Conservation (phyloP, 2,797 vertebrate species). For the Lindbergichthys nudifrons region DNA sequence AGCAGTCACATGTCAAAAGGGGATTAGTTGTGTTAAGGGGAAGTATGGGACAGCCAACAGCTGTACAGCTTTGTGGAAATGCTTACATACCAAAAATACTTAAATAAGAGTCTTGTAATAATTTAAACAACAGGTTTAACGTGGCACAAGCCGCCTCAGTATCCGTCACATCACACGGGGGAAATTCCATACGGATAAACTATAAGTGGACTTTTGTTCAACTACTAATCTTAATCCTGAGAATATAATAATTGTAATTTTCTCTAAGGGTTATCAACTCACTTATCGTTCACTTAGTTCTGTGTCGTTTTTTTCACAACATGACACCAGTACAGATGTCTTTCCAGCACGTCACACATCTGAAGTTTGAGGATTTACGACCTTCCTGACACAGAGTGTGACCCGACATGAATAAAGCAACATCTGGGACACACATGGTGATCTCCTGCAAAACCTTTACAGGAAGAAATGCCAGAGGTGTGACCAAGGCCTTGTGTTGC, state of each 20-base stretch:
- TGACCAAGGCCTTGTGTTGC: too few relatives aligned
- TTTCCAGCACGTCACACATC: neutral
- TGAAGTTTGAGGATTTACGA: neutral
- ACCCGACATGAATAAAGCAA: neutral
- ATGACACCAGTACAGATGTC: neutral
- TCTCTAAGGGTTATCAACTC: slow-evolving; percentile 15
- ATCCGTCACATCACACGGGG: slow-evolving; percentile 43
- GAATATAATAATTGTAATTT: slow-evolving; percentile 52
- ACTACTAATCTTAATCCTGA: slow-evolving; percentile 62
- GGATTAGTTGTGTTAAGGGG: neutral
- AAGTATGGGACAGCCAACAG: neutral
- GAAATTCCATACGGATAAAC: slow-evolving; percentile 73
- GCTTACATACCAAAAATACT: slow-evolving; percentile 16
- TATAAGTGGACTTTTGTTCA: slow-evolving; percentile 53
- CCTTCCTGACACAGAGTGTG: neutral
- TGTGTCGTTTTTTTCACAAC: neutral
- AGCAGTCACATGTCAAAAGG: neutral
- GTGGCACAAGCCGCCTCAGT: slow-evolving; percentile 25
- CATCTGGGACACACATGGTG: slow-evolving; percentile 5
- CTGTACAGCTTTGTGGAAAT: slow-evolving; percentile 17
- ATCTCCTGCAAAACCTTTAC: neutral
- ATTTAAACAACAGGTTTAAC: slow-evolving; percentile 29
- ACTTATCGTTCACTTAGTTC: neutral
- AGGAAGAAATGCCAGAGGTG: neutral
- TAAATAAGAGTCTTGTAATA: slow-evolving; percentile 21